Percentiles rank a stretch among this genome's conserved stretches.
Evolutionary conservation across 1,140 invertebrate genomes (phyloP).

Genomic region (Nylanderia fulva): DNA sequence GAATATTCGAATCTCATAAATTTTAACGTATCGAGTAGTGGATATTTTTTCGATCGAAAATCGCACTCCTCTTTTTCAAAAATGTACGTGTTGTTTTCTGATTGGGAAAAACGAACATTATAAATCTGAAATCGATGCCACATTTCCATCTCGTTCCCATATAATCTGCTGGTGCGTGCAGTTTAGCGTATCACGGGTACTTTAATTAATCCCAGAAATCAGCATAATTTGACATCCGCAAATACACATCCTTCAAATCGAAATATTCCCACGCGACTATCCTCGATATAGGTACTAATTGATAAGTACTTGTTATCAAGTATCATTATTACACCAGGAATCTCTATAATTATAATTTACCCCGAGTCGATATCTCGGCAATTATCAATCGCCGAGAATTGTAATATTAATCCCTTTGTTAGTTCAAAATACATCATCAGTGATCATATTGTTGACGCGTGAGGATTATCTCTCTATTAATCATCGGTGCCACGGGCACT

Average conservation of each 20-base stretch:
- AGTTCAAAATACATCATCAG: neutral
- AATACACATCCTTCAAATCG: neutral
- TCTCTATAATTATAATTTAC: conserved; percentile 24
- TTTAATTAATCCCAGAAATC: conserved; percentile 34
- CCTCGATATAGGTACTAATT: neutral
- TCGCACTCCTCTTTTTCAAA: neutral
- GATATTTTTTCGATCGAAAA: conserved; percentile 1
- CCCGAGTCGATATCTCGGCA: neutral
- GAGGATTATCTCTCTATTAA: neutral
- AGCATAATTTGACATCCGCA: conserved; percentile 2
- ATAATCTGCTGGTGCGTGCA: neutral
- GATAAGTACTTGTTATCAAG: conserved; percentile 1
- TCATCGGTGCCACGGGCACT: neutral
- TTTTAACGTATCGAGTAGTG: neutral
- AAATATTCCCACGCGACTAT: neutral
- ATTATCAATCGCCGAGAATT: conserved; percentile 8
- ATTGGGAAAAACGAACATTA: neutral
- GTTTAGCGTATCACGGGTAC: neutral
- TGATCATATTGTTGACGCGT: neutral
- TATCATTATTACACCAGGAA: neutral
- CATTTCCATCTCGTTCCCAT: neutral
- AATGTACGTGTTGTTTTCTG: neutral
- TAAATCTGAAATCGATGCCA: neutral
- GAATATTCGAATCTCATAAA: conserved; percentile 45
- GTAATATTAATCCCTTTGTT: conserved; percentile 2